Conservation (phyloP, 2,113 vertebrate genomes). For the Tupaia tana region DNA sequence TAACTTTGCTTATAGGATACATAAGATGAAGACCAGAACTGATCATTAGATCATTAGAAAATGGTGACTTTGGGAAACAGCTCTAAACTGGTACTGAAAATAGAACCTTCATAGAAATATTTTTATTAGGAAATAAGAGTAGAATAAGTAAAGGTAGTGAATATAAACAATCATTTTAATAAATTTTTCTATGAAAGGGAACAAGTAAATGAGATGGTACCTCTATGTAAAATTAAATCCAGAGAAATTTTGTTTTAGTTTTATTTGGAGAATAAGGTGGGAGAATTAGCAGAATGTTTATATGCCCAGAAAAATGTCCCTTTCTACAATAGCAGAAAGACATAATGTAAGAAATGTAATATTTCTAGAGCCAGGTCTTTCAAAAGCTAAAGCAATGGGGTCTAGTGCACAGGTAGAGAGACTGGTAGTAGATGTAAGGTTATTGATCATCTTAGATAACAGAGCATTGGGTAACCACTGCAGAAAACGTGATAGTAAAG, state of each 20-base stretch:
- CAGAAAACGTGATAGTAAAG: not conserved
- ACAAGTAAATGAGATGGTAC: not conserved
- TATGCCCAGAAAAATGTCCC: not conserved
- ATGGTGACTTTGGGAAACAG: not conserved
- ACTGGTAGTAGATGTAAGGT: accelerated
- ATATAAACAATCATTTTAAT: not conserved
- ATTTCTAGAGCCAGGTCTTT: not conserved
- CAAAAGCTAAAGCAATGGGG: not conserved
- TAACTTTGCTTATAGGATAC: not conserved
- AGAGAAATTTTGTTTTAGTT: not conserved
- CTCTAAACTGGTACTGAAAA: not conserved
- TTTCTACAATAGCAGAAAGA: not conserved
- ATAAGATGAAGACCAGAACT: not conserved
- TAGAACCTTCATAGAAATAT: not conserved
- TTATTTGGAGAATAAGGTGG: not conserved
- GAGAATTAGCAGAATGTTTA: not conserved
- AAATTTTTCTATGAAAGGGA: not conserved
- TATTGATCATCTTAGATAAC: not conserved
- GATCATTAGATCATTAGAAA: not conserved
- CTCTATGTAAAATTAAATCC: not conserved
- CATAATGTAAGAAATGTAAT: not conserved
- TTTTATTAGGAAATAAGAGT: not conserved
- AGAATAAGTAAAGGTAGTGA: not conserved
- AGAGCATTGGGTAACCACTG: not conserved
- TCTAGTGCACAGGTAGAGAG: not conserved